Conservation (phyloP, 2,888 invertebrate genomes). For the Electrophaes corylata region DNA sequence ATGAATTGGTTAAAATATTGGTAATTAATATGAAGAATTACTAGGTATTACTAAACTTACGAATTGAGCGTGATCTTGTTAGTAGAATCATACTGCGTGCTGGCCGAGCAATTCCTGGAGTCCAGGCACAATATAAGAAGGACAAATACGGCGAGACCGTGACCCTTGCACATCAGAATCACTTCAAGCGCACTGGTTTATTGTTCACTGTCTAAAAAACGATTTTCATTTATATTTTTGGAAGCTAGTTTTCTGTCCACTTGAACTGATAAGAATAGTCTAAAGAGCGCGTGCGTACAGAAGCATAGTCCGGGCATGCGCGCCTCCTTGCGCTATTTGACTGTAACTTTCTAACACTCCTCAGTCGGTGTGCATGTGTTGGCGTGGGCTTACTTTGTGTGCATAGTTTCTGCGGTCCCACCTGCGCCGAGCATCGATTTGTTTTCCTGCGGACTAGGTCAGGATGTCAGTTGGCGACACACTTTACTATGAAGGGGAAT, state of each 20-base stretch:
- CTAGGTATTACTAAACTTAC: constrained; percentile 59
- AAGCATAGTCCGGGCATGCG: constrained; percentile 64
- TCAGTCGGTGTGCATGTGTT: constrained; percentile 36
- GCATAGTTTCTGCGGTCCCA: constrained; percentile 50
- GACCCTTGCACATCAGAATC: constrained; percentile 78
- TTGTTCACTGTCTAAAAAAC: constrained; percentile 32
- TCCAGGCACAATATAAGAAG: constrained; percentile 71
- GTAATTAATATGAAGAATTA: not conserved
- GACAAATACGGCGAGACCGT: constrained; percentile 60
- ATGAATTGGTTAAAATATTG: not conserved
- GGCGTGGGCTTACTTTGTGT: constrained; percentile 35
- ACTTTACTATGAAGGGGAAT: constrained; percentile 17
- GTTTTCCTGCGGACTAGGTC: constrained; percentile 62
- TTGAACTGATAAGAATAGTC: constrained; percentile 54
- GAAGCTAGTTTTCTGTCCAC: constrained; percentile 41
- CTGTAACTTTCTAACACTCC: constrained; percentile 17
- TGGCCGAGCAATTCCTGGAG: constrained; percentile 74
- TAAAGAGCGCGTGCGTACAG: constrained; percentile 60
- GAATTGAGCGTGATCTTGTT: constrained; percentile 74
- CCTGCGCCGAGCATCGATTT: constrained; percentile 68
- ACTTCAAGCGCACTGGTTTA: constrained; percentile 47
- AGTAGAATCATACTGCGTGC: constrained; percentile 68
- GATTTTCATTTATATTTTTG: constrained; percentile 30
- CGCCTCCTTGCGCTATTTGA: constrained; percentile 50
- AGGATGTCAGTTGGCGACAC: constrained; percentile 52